Evolutionary conservation across 2,888 invertebrate genomes (phyloP).

Genomic region (Deilephila elpenor): DNA sequence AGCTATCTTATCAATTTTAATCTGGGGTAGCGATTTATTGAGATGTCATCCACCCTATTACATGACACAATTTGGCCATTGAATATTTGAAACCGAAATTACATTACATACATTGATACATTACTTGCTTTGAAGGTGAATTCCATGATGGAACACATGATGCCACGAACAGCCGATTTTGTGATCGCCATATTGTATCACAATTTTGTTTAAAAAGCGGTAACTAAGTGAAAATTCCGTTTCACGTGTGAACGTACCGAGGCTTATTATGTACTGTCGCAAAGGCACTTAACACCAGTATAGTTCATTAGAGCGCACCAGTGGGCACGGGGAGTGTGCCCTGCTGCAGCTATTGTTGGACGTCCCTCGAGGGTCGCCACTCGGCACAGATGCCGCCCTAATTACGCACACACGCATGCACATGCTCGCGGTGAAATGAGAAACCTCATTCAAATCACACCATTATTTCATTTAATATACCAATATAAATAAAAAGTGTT

Average conservation of each 20-base stretch:
- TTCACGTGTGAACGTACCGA: constrained; percentile 47
- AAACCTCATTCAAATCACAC: constrained; percentile 8
- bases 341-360: constrained; percentile 79
- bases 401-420: constrained; percentile 69
- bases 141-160: constrained; percentile 82
- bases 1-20: neutral
- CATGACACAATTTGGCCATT: neutral
- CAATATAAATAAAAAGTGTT: neutral
- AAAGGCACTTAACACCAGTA: constrained; percentile 63
- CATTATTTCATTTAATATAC: neutral
- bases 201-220: constrained; percentile 30
- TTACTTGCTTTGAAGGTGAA: constrained; percentile 84
- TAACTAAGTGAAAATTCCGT: constrained; percentile 30
- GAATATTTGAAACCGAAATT: neutral
- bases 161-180: constrained; percentile 76
- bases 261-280: constrained; percentile 67
- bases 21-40: neutral
- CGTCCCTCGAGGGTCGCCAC: constrained; percentile 72
- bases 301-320: constrained; percentile 81
- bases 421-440: constrained; percentile 32
- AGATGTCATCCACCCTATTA: neutral
- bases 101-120: constrained; percentile 43
- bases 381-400: constrained; percentile 70
- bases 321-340: constrained; percentile 71
- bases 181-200: constrained; percentile 68